Conservation (phyloP, 2,113 vertebrate genomes). For the Bubalus kerabau region DNA sequence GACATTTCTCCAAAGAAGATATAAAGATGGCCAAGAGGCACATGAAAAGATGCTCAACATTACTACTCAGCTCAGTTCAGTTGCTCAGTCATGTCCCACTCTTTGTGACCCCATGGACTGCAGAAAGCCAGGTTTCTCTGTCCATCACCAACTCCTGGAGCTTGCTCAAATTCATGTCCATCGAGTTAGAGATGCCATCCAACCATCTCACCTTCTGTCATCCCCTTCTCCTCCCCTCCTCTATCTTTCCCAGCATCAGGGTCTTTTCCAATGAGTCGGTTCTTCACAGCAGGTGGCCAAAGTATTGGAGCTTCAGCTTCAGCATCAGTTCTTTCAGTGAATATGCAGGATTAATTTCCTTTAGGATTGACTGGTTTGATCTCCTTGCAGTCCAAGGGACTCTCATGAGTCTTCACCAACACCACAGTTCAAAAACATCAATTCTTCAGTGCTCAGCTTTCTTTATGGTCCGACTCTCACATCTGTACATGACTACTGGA, state of each 20-base stretch:
- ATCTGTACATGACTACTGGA: background rate
- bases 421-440: background rate
- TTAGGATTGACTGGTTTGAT: background rate
- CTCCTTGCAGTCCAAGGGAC: background rate
- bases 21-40: background rate
- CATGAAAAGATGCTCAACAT: background rate
- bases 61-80: background rate
- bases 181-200: background rate
- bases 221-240: background rate
- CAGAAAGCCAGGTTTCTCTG: background rate
- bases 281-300: background rate
- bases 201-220: background rate
- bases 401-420: background rate
- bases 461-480: rapidly evolving
- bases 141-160: background rate
- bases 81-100: background rate
- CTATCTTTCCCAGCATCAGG: background rate
- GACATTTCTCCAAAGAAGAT: background rate
- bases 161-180: background rate
- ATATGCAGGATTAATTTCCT: background rate
- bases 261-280: background rate
- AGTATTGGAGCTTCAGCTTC: background rate
- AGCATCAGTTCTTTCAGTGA: background rate
- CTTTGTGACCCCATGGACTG: background rate
- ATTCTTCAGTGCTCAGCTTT: background rate